Percentiles rank a stretch among this genome's conserved stretches.
phyloP scores from a whole-genome alignment of 2,888 invertebrate genomes.

The Melinopterus prodromus region DNA sequence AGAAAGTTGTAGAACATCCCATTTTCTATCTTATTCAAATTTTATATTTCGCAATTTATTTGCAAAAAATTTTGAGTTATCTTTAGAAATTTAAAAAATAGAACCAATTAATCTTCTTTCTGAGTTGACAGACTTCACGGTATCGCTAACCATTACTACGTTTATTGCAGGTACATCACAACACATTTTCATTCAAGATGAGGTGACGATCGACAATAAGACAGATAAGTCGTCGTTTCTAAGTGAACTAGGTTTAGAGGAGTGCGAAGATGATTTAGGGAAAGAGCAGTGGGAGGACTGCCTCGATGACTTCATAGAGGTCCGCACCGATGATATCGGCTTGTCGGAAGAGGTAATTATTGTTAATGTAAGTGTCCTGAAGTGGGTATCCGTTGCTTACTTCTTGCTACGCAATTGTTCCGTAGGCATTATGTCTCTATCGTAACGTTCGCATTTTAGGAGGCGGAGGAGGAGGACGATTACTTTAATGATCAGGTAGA shows the following conservation, averaged over 20 bases:
- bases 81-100: slow-evolving; percentile 11
- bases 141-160: neutral
- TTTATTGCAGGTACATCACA: slow-evolving; percentile 52
- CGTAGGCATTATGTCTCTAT: neutral
- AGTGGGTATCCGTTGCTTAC: no score
- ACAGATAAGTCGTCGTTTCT: slow-evolving; percentile 54
- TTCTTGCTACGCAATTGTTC: no score
- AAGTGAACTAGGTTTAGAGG: slow-evolving; percentile 54
- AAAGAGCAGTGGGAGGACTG: slow-evolving; percentile 52
- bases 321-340: slow-evolving; percentile 41
- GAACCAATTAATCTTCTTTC: neutral
- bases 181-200: slow-evolving; percentile 29
- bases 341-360: slow-evolving; percentile 42
- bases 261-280: slow-evolving; percentile 52
- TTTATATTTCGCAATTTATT: no score
- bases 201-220: slow-evolving; percentile 42
- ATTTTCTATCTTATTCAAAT: no score
- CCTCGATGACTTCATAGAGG: slow-evolving; percentile 40
- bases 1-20: no score
- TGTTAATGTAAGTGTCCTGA: slow-evolving; percentile 7
- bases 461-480: slow-evolving; percentile 7
- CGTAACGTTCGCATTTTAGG: neutral
- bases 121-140: neutral
- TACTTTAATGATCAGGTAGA: slow-evolving; percentile 7
- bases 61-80: no score